Base-by-base conservation (phyloP, 2,888 invertebrate species). In the Latheticus oryzae region DNA sequence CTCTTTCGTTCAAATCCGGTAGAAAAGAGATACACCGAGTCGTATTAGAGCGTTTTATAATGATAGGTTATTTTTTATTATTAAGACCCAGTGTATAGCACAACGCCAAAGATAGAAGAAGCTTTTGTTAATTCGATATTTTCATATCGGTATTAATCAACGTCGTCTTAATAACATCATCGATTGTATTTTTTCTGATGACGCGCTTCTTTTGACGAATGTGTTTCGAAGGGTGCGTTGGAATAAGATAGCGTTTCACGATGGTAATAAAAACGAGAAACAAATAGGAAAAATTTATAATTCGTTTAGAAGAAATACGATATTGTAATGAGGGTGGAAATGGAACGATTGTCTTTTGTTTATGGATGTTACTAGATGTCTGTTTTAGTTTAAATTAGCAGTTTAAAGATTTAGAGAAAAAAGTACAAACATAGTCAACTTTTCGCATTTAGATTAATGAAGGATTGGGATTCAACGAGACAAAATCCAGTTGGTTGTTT, bases 21-120 rank as follows among this genome's bases (percentile, higher is more conserved):
- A 4, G 23, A 28, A 40, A n/a, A n/a, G 15, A 26, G 51, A 38
- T 42, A 56, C 26, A 45, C 48, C 21, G 52, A 53, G 55, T 48
- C 52, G 69, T 70, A 69, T 70, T 68, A 70, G 65, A 66, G 59
- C 64, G 64, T 62, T 60, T 67, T 68, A 67, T 73, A 73, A 73
- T 72, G 73, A 73, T 70, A 66, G 71, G 72, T 70, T 65, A 73
- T 73, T 72, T 73, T 72, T 73, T 73, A 73, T 72, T 73, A 73
- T 73, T 73, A 72, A 72, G 72, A 73, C 70, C 65, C 57, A n/a
- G n/a, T n/a, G n/a, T 52, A 47, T 28, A 58, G 58, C 60, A 59
- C 59, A 61, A 58, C 59, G 52, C 60, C 32, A 19, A 16, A 32
- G 23, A 35, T 28, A 42, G 30, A 17, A 38, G 33, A 51, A 57